A percentile compares a stretch with the other conserved stretches of the same genome.
Evolutionary conservation across 2,888 invertebrate genomes (phyloP).

Genomic region (Cerastis rubricosa): DNA sequence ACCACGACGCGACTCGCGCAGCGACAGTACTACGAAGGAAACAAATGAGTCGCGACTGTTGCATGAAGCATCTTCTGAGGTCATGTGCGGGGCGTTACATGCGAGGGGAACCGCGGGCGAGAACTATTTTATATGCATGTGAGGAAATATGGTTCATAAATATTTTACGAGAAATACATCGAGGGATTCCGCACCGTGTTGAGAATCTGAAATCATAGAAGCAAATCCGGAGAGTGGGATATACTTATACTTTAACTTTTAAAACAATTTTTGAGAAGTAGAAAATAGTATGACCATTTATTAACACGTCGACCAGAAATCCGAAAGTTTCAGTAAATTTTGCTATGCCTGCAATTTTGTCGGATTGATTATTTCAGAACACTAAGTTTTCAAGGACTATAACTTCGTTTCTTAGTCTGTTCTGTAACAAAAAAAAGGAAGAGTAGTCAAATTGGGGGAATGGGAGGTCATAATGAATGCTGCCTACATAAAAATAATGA

Average conservation of each 20-base stretch:
- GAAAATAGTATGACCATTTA: background rate
- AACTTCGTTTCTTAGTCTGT: background rate
- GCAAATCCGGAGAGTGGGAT: background rate
- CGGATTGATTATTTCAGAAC: background rate
- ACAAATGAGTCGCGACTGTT: background rate
- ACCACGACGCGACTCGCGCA: background rate
- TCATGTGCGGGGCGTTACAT: background rate
- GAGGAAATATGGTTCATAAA: constrained; percentile 14
- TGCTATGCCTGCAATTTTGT: background rate
- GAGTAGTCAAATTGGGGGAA: background rate
- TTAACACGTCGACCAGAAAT: background rate
- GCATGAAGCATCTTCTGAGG: background rate
- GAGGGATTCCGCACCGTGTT: background rate
- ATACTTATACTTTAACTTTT: background rate
- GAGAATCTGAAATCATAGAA: background rate
- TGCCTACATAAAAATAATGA: background rate
- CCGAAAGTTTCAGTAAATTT: background rate
- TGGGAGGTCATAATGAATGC: background rate
- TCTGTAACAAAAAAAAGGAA: background rate
- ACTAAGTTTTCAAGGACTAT: background rate
- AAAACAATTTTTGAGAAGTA: background rate
- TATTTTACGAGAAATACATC: constrained; percentile 24
- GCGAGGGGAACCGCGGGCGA: background rate
- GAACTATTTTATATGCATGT: constrained; percentile 6
- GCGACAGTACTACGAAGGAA: background rate